Conservation (phyloP, 2,113 vertebrate genomes). For the Carassius gibelio region DNA sequence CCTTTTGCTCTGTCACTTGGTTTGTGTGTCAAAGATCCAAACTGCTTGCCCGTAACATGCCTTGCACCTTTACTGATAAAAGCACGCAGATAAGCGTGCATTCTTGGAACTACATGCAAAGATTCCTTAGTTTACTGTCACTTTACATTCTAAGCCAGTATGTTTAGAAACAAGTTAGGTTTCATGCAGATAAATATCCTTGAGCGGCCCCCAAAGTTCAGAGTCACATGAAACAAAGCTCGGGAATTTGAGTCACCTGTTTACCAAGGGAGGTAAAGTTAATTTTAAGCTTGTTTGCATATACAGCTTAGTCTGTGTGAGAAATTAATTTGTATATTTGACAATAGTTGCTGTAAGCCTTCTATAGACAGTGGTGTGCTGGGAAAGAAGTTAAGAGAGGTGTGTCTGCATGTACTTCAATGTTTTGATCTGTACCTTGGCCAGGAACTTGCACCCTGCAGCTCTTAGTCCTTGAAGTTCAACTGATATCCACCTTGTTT, state of each 20-base stretch:
- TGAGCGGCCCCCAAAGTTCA: background rate
- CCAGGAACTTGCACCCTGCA: constrained; percentile 44
- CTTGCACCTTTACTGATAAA: background rate
- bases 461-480: constrained; percentile 33
- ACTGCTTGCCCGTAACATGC: background rate
- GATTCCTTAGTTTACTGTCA: background rate
- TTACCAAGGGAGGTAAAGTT: constrained; percentile 33
- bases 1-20: background rate
- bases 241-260: constrained; percentile 7
- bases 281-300: constrained; percentile 60
- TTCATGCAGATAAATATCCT: background rate
- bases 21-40: background rate
- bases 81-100: constrained; percentile 41
- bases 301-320: constrained; percentile 53
- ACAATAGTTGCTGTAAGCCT: constrained; percentile 33
- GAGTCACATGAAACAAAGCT: constrained; percentile 22
- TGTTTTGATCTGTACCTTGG: constrained; percentile 62
- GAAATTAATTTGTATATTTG: constrained; percentile 31
- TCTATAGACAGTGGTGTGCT: background rate
- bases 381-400: background rate
- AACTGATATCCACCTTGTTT: constrained; percentile 59
- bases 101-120: background rate
- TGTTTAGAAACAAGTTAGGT: constrained; percentile 4
- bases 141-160: background rate
- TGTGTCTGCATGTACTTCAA: constrained; percentile 16